phyloP scores from a whole-genome alignment of 1,140 invertebrate genomes.

The Microvelia longipes region DNA sequence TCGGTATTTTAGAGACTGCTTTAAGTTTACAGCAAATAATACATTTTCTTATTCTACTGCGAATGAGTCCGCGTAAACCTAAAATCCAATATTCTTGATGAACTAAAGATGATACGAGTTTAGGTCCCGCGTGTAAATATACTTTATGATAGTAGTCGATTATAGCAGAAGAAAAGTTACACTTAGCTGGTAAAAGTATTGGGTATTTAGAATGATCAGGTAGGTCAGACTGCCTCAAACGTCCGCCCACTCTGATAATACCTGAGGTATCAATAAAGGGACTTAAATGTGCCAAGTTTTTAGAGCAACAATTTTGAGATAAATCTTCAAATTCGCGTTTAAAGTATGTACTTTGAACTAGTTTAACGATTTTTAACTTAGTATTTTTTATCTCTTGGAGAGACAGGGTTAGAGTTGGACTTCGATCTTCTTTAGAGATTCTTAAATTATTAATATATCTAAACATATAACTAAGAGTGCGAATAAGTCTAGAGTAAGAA shows the following conservation, averaged over 20 bases:
- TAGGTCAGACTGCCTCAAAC: conserved; percentile 23
- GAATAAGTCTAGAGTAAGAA: not conserved
- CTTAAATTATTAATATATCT: not conserved
- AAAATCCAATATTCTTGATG: conserved; percentile 26
- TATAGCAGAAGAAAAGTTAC: conserved; percentile 15
- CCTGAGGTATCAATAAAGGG: conserved; percentile 25
- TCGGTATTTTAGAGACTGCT: conserved; percentile 10
- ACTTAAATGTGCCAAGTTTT: not conserved
- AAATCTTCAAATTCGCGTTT: not conserved
- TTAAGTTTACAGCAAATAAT: conserved; percentile 18
- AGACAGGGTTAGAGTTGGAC: not conserved
- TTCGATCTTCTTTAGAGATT: not conserved
- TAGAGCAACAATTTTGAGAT: not conserved
- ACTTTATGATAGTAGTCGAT: conserved; percentile 21
- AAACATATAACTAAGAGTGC: not conserved
- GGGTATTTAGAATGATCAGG: conserved; percentile 28
- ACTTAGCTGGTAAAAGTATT: conserved; percentile 21
- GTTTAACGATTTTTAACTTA: not conserved
- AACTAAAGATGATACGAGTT: conserved; percentile 22
- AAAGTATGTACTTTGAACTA: not conserved
- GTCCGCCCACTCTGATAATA: conserved; percentile 29
- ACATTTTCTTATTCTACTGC: conserved; percentile 20
- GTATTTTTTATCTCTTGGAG: not conserved
- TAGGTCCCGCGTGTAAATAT: conserved; percentile 24
- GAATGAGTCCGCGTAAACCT: conserved; percentile 15